Evolutionary conservation across 1,140 invertebrate genomes (phyloP).

Genomic region (Sesamia nonagrioides): DNA sequence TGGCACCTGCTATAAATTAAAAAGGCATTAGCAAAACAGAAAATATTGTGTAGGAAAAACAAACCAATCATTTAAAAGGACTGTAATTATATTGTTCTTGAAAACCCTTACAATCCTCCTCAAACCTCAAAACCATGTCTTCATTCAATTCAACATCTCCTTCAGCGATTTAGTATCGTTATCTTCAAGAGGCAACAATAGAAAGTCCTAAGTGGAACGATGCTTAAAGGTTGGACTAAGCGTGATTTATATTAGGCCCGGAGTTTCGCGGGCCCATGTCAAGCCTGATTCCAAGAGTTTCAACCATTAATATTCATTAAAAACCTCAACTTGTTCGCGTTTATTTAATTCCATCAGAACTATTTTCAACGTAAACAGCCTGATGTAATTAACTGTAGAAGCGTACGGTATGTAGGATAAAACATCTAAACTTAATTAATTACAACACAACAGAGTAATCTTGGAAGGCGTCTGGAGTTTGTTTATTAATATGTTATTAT

Average conservation of each 20-base stretch:
- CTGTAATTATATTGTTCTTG: neutral
- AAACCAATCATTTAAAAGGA: neutral
- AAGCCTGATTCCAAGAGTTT: constrained; percentile 77
- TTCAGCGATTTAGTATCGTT: constrained; percentile 21
- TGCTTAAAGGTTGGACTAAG: constrained; percentile 63
- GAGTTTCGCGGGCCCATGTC: constrained; percentile 75
- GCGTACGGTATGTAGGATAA: neutral
- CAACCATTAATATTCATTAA: constrained; percentile 82
- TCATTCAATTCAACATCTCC: constrained; percentile 30
- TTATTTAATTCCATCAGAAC: constrained; percentile 75
- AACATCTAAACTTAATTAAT: constrained; percentile 16
- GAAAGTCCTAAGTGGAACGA: constrained; percentile 61
- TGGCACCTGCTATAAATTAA: no score
- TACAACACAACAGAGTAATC: constrained; percentile 3
- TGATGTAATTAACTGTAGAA: constrained; percentile 25
- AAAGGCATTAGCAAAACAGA: no score
- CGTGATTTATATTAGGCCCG: constrained; percentile 79
- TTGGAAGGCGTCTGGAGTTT: neutral
- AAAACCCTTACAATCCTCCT: neutral
- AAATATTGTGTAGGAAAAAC: neutral
- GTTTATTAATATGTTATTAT: neutral
- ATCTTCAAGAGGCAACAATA: constrained; percentile 53
- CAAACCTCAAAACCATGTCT: constrained; percentile 26
- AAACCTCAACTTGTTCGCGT: constrained; percentile 69
- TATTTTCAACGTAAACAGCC: constrained; percentile 53